phyloP scores from a whole-genome alignment of 2,113 vertebrate genomes.

The Odobenus rosmarus region DNA sequence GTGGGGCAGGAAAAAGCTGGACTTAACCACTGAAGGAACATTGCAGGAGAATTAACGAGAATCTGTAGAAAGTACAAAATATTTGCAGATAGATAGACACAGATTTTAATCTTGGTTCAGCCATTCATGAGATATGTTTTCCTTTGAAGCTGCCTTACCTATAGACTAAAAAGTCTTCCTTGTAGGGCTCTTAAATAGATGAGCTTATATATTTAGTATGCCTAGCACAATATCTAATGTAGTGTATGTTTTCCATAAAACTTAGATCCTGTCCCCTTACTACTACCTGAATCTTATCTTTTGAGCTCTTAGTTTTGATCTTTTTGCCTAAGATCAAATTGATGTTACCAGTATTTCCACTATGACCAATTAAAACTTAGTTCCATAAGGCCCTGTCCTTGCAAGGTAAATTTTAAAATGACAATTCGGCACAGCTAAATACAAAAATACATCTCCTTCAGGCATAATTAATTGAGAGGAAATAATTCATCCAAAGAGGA shows the following conservation, averaged over 20 bases:
- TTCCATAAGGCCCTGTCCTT: background rate
- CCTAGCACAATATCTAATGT: background rate
- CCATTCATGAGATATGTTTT: background rate
- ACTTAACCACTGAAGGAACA: background rate
- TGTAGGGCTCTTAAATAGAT: background rate
- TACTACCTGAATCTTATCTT: background rate
- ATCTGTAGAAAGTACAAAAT: background rate
- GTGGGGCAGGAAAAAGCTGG: background rate
- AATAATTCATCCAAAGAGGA: constrained; percentile 18
- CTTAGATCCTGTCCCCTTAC: background rate
- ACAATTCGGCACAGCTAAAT: background rate
- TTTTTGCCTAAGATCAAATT: background rate
- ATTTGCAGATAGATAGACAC: background rate
- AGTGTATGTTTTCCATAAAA: background rate
- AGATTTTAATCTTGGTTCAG: background rate
- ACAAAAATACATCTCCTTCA: background rate
- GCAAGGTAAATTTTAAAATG: constrained; percentile 13
- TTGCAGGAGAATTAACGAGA: background rate
- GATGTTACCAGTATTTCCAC: background rate
- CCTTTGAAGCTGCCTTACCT: background rate
- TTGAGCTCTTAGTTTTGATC: background rate
- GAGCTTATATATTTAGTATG: background rate
- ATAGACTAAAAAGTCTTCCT: background rate
- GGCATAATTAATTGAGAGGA: background rate
- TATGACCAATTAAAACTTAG: background rate